These are phyloP conservation scores for Chascanopsetta lugubris DNA, from an alignment of 2,113 vertebrate genomes.

Conservation along the genomic window DNA sequence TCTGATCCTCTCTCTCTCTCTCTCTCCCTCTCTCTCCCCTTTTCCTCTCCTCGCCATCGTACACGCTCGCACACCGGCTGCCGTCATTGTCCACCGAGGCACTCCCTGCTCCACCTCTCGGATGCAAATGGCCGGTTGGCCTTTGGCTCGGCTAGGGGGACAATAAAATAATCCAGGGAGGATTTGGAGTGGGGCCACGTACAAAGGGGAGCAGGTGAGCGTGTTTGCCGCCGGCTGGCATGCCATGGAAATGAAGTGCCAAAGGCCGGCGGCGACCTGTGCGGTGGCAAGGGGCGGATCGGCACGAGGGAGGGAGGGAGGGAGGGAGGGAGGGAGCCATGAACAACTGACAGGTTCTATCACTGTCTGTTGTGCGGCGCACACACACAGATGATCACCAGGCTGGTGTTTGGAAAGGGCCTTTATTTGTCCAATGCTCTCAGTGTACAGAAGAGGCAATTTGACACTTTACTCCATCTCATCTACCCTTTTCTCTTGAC, in stretches of 20 bases:
- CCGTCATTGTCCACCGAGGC: slow-evolving; percentile 27
- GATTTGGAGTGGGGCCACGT: slow-evolving; percentile 42
- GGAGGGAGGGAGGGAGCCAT: neutral
- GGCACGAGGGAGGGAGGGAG: neutral
- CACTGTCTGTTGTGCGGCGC: slow-evolving; percentile 3
- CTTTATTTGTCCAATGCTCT: neutral
- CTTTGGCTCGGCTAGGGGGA: slow-evolving; percentile 38
- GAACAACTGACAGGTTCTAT: slow-evolving; percentile 28
- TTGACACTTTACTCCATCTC: slow-evolving; percentile 2
- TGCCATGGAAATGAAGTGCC: slow-evolving; percentile 50
- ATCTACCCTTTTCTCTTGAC: neutral
- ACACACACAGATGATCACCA: slow-evolving; percentile 13
- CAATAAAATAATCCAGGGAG: slow-evolving; percentile 54
- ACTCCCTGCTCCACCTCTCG: slow-evolving; percentile 42
- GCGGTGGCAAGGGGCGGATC: slow-evolving; percentile 4
- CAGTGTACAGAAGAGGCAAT: neutral
- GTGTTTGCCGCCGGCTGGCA: slow-evolving; percentile 58
- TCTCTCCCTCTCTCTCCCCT: neutral
- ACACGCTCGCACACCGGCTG: slow-evolving; percentile 1
- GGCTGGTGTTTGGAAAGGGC: neutral
- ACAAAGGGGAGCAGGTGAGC: slow-evolving; percentile 62
- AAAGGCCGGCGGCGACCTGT: slow-evolving; percentile 40
- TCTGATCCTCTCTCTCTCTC: slow-evolving; percentile 38
- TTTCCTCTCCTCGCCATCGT: slow-evolving; percentile 1
- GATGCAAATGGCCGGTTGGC: slow-evolving; percentile 54